Evolutionary conservation across 2,113 vertebrate species (phyloP), one percentile per base, ranked within the genome.

Genomic region (Tringa solitaria): DNA sequence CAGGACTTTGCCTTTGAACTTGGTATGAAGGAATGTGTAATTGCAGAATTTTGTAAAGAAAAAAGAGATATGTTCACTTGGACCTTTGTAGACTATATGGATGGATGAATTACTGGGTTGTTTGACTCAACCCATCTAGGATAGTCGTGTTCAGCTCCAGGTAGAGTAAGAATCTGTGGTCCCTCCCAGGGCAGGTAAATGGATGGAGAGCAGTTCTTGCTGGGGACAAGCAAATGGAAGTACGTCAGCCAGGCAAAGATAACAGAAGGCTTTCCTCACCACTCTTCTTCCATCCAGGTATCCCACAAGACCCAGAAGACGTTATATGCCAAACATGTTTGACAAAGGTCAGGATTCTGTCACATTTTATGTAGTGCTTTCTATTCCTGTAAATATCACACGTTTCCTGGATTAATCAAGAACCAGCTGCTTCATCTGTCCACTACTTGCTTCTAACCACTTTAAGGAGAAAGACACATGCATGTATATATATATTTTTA

Each of bases 401-500:
- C 4, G 2, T 80, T 79, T 88, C 39, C 53, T 68, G 54, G 19
- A 76, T 96, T 93, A 89, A 51, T 84, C 19, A 87, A 73, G 35
- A 87, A 54, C 14, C 65, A 87, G 26, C 12, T 94, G 53, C 53
- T 75, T 96, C 46, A 33, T 82, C 56, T 72, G 60, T 61, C 74
- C 74, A 82, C 65, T 87, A 46, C 9, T 51, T 67, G 28, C 28
- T 79, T 60, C 51, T 89, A 72, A 74, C 5, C 37, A 51, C 23
- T 56, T 87, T 13, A 75, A 79, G 39, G 53, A 90, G 8, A 87
- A 84, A 70, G 27, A 46, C 33, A 67, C 3, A 27, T 18, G 32
- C 4, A 32, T 0, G 0, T 30, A 5, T 35, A 13, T 51, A 33
- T 39, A 12, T 26, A 8, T 50, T 10, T 46, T 3, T 73, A 2